A percentile compares a stretch with the other conserved stretches of the same genome.
Evolutionary conservation across 2,797 vertebrate genomes (phyloP).

Genomic region (Notolabrus celidotus): DNA sequence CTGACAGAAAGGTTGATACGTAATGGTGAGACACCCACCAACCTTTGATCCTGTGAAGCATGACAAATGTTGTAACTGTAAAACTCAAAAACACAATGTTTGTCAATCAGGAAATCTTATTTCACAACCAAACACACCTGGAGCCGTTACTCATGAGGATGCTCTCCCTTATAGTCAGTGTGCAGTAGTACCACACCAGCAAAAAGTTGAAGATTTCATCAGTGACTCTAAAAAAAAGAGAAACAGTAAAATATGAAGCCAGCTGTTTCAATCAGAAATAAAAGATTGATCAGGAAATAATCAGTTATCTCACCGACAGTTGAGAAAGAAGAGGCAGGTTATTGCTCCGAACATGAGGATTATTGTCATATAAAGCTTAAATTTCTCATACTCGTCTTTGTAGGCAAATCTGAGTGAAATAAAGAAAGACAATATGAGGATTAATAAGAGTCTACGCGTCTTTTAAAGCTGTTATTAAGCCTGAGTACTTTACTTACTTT

Average conservation of each 20-base stretch:
- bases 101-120: neutral
- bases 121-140: constrained; percentile 82
- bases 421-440: neutral
- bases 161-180: constrained; percentile 96
- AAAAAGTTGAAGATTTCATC: constrained; percentile 99
- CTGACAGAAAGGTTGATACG: constrained; percentile 96
- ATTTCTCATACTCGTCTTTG: constrained; percentile 99
- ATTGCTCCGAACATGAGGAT: constrained; percentile 95
- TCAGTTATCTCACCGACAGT: constrained; percentile 88
- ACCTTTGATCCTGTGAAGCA: constrained; percentile 91
- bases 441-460: neutral
- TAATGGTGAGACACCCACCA: constrained; percentile 99
- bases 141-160: constrained; percentile 98
- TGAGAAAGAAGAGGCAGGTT: constrained; percentile 93
- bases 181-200: constrained; percentile 99
- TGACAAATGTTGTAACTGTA: neutral
- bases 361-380: constrained; percentile 98
- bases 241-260: neutral
- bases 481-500: constrained; percentile 86
- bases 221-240: constrained; percentile 86
- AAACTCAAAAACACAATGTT: neutral
- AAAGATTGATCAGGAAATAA: neutral
- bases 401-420: constrained; percentile 91
- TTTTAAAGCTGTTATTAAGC: neutral
- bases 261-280: neutral